A percentile compares a stretch with the other conserved stretches of the same genome.
Conservation (phyloP, 2,113 vertebrate genomes). For the Elgaria multicarinata region DNA sequence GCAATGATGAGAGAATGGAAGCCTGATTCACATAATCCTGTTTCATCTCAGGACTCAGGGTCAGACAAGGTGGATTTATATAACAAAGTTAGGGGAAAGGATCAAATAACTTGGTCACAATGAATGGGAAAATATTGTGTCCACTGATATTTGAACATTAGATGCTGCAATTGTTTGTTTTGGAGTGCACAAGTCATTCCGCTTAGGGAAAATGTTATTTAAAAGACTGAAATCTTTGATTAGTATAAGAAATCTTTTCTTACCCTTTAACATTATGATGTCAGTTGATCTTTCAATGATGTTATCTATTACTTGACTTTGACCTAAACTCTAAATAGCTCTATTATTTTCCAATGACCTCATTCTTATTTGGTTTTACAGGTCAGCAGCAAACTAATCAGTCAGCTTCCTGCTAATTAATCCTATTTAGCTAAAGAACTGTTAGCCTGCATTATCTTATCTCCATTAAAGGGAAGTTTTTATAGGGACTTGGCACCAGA, state of each 20-base stretch:
- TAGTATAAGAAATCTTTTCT: conserved; percentile 63
- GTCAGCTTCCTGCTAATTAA: conserved; percentile 80
- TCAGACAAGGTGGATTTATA: conserved; percentile 38
- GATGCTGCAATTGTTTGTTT: conserved; percentile 75
- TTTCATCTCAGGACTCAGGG: conserved; percentile 18
- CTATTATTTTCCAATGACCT: conserved; percentile 73
- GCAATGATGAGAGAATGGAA: conserved; percentile 30
- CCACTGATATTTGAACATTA: conserved; percentile 58
- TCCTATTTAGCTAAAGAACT: conserved; percentile 76
- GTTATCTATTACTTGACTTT: conserved; percentile 61
- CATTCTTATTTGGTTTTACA: conserved; percentile 72
- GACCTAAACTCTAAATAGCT: conserved; percentile 73
- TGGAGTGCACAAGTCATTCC: conserved; percentile 65
- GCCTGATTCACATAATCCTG: neutral
- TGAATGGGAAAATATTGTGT: conserved; percentile 71
- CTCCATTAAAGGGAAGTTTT: conserved; percentile 76
- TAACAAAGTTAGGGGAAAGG: conserved; percentile 35
- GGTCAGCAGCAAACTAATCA: conserved; percentile 75
- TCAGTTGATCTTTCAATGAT: conserved; percentile 69
- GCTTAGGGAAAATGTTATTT: conserved; percentile 54
- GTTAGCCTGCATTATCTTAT: conserved; percentile 76
- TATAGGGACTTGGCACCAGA: conserved; percentile 62
- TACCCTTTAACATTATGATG: conserved; percentile 53
- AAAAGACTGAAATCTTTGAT: conserved; percentile 62
- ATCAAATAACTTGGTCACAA: conserved; percentile 46